Evolutionary conservation across 2,888 invertebrate genomes (phyloP).

Genomic region (Seira musarum): DNA sequence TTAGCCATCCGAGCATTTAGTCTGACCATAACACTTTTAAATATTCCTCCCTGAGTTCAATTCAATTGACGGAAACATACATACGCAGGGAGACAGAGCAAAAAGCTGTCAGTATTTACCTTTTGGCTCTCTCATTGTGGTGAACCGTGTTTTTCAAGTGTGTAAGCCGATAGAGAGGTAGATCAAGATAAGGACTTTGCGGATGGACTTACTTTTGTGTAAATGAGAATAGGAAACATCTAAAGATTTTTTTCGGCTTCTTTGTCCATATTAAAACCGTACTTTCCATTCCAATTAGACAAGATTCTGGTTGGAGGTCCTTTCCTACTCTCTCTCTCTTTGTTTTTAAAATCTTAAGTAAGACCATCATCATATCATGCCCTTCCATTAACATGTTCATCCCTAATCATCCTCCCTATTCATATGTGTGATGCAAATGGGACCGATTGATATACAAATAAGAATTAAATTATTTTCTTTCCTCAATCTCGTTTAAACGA

Average conservation of each 20-base stretch:
- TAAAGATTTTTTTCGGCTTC: conserved; percentile 66
- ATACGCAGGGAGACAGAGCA: background rate
- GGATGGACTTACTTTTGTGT: conserved; percentile 58
- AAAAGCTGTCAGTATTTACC: conserved; percentile 33
- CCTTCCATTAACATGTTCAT: no score
- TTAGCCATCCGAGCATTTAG: background rate
- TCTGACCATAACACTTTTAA: no score
- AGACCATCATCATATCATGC: no score
- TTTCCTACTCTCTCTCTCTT: conserved; percentile 19
- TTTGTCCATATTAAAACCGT: conserved; percentile 70
- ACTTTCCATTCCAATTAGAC: conserved; percentile 62
- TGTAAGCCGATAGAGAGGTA: conserved; percentile 55
- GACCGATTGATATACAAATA: no score
- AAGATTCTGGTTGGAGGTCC: conserved; percentile 61
- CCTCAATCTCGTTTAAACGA: no score
- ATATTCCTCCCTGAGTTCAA: background rate
- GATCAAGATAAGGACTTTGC: conserved; percentile 57
- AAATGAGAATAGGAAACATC: conserved; percentile 59
- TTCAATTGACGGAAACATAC: conserved; percentile 1
- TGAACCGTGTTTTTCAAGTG: conserved; percentile 41
- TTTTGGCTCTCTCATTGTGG: conserved; percentile 26
- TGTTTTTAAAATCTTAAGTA: no score
- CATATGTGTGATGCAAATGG: no score
- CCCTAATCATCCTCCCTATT: no score
- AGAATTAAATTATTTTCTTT: no score